phyloP scores from a whole-genome alignment of 2,113 vertebrate genomes.

The Neodon shergylaensis region DNA sequence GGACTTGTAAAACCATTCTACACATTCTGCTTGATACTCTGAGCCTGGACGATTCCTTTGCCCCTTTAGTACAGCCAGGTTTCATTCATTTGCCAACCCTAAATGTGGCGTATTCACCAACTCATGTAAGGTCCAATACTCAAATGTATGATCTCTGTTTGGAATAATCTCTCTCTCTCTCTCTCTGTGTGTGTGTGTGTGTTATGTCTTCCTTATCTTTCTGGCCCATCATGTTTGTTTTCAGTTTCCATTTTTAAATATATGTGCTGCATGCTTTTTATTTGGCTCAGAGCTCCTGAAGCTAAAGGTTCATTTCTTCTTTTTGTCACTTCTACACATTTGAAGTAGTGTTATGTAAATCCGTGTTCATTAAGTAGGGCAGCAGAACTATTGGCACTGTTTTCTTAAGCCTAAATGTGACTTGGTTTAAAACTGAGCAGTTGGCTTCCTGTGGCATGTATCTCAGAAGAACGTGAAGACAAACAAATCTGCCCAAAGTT shows the following conservation, averaged over 20 bases:
- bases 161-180: not conserved
- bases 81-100: not conserved
- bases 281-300: not conserved
- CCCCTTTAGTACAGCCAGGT: not conserved
- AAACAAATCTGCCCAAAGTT: not conserved
- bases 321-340: not conserved
- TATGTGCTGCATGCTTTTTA: not conserved
- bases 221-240: not conserved
- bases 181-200: not conserved
- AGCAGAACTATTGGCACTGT: not conserved
- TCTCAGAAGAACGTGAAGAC: slow-evolving; percentile 16
- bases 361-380: not conserved
- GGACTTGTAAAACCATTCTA: not conserved
- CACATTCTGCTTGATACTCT: not conserved
- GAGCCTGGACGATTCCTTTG: not conserved
- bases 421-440: slow-evolving; percentile 14
- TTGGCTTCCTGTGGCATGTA: not conserved
- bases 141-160: not conserved
- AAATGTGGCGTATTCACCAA: not conserved
- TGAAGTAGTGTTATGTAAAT: slow-evolving; percentile 27
- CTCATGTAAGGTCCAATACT: not conserved
- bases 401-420: slow-evolving; percentile 27
- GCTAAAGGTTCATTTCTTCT: not conserved
- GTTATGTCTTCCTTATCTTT: slow-evolving; percentile 20
- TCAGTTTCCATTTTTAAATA: not conserved